Conservation (phyloP, 2,797 vertebrate genomes). For the Anguilla obscura region DNA sequence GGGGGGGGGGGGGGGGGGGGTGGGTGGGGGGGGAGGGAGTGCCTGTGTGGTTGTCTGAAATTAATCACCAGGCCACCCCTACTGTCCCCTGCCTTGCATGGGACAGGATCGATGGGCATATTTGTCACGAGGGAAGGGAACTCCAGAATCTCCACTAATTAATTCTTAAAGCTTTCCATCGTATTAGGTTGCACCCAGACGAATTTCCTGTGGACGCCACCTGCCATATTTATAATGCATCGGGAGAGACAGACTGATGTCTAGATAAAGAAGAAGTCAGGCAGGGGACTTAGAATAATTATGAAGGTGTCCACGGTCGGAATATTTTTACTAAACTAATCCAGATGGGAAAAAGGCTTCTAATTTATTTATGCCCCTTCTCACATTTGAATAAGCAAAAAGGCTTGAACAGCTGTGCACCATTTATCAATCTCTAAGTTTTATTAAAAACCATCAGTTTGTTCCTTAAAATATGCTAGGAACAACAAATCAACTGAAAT, state of each 20-base stretch:
- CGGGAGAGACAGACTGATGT: background rate
- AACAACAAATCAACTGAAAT: background rate
- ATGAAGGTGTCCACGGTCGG: background rate
- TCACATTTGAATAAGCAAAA: background rate
- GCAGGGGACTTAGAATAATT: background rate
- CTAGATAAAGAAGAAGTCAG: background rate
- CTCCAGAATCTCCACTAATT: background rate
- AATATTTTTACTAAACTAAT: background rate
- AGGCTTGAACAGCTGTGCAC: background rate
- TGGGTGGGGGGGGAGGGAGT: background rate
- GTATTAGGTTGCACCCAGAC: slow-evolving; percentile 11
- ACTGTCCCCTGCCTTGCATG: background rate
- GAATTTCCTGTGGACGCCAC: background rate
- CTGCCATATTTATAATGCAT: slow-evolving; percentile 6
- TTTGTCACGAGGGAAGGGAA: background rate
- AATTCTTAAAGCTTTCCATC: slow-evolving; percentile 8
- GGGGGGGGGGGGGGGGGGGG: no score
- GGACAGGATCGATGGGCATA: background rate
- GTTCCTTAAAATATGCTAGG: background rate
- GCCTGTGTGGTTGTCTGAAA: background rate
- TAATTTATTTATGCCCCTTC: background rate
- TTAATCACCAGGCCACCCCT: slow-evolving; percentile 11
- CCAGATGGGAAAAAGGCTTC: background rate
- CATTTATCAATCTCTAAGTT: background rate
- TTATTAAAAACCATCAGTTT: background rate